Evolutionary conservation across 2,888 invertebrate species (phyloP).

Genomic region (Acleris holmiana): DNA sequence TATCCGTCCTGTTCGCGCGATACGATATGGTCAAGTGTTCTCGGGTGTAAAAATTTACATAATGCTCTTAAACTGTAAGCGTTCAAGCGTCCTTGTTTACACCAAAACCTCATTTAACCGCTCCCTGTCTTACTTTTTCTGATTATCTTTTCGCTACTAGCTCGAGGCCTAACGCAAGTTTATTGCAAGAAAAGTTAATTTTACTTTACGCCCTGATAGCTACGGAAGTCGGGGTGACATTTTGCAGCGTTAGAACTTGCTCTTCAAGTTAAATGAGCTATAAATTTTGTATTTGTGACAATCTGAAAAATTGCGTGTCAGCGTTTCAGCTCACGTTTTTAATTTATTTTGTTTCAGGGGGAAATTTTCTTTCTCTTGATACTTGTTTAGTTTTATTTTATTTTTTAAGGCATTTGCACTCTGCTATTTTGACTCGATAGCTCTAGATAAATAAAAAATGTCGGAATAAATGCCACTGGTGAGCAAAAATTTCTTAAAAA

Average conservation of each 20-base stretch:
- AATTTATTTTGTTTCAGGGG: too few relatives aligned
- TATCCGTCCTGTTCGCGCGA: conserved; percentile 54
- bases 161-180: conserved; percentile 26
- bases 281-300: conserved; percentile 27
- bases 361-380: too few relatives aligned
- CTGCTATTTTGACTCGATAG: too few relatives aligned
- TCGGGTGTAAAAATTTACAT: conserved; percentile 57
- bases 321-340: too few relatives aligned
- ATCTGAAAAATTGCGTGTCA: conserved; percentile 13
- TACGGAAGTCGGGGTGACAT: conserved; percentile 6
- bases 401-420: too few relatives aligned
- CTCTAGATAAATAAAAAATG: too few relatives aligned
- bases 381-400: too few relatives aligned
- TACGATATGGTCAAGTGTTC: conserved; percentile 62
- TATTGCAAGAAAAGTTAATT: conserved; percentile 36
- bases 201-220: conserved; percentile 30
- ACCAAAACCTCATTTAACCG: conserved; percentile 39
- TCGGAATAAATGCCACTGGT: too few relatives aligned
- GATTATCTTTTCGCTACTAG: conserved; percentile 43
- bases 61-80: conserved; percentile 44
- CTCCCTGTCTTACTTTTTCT: conserved; percentile 42
- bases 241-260: conserved; percentile 16
- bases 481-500: too few relatives aligned
- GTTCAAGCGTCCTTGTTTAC: conserved; percentile 47
- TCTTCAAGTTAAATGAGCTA: conserved; percentile 20